phyloP scores from a whole-genome alignment of 2,113 vertebrate species.

The Carassius carassius region DNA sequence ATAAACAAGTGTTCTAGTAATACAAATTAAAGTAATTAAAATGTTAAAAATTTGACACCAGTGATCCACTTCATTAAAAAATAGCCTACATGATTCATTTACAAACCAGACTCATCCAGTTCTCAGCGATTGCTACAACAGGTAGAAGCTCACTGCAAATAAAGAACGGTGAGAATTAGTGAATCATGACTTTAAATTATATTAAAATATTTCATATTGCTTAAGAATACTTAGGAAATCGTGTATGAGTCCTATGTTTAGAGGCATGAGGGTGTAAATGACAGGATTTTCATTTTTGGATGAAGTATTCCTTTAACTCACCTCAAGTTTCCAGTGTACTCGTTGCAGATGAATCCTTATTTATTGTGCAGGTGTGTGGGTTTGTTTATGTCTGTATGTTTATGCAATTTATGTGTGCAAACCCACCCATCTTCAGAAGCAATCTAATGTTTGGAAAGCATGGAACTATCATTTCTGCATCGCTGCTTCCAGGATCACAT shows the following conservation, averaged over 20 bases:
- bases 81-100: not conserved
- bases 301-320: not conserved
- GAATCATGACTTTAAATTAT: not conserved
- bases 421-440: constrained; percentile 24
- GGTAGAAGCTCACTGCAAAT: not conserved
- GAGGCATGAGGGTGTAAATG: not conserved
- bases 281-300: not conserved
- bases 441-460: constrained; percentile 20
- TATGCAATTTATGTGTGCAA: constrained; percentile 16
- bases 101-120: not conserved
- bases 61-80: not conserved
- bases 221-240: not conserved
- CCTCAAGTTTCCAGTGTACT: not conserved
- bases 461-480: constrained; percentile 12
- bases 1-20: not conserved
- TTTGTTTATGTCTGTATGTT: constrained; percentile 11
- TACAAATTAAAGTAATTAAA: not conserved
- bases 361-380: constrained; percentile 15
- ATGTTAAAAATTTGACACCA: not conserved
- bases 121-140: not conserved
- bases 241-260: not conserved
- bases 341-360: not conserved
- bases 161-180: not conserved
- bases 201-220: not conserved
- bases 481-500: constrained; percentile 2